Evolutionary conservation across 2,888 invertebrate species (phyloP).

Genomic region (Lysandra coridon): DNA sequence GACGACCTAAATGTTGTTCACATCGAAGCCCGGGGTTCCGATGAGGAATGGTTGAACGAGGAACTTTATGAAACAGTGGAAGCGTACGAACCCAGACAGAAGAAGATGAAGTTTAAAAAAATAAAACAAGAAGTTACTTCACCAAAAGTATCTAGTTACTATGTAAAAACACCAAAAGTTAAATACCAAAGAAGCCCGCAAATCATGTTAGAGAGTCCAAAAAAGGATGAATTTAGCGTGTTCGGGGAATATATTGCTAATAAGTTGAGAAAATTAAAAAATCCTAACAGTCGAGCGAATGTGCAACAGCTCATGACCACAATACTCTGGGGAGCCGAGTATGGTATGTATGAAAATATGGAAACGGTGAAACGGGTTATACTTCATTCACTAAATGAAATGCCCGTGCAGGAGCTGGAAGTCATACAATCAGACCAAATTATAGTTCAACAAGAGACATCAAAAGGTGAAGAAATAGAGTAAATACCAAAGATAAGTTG

Average conservation of each 20-base stretch:
- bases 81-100: slow-evolving; percentile 56
- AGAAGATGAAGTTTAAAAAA: slow-evolving; percentile 56
- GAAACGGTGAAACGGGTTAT: slow-evolving; percentile 66
- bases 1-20: slow-evolving; percentile 60
- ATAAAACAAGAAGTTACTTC: slow-evolving; percentile 65
- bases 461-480: slow-evolving; percentile 21
- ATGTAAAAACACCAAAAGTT: slow-evolving; percentile 33
- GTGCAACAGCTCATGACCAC: slow-evolving; percentile 72
- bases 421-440: slow-evolving; percentile 36
- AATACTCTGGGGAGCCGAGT: slow-evolving; percentile 72
- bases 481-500: slow-evolving; percentile 35
- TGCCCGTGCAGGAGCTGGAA: slow-evolving; percentile 35
- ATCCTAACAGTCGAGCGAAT: slow-evolving; percentile 61
- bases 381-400: slow-evolving; percentile 54
- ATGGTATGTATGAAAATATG: slow-evolving; percentile 66
- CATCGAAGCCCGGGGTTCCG: slow-evolving; percentile 54
- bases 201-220: slow-evolving; percentile 48
- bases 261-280: slow-evolving; percentile 64
- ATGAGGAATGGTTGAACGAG: slow-evolving; percentile 73
- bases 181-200: slow-evolving; percentile 39
- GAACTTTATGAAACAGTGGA: slow-evolving; percentile 60
- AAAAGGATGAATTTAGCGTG: slow-evolving; percentile 64
- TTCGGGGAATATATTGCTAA: slow-evolving; percentile 74
- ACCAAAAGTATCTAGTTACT: slow-evolving; percentile 41
- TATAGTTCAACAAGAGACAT: slow-evolving; percentile 19